Conservation (phyloP, 2,797 vertebrate genomes). For the Lutjanus campechanus region DNA sequence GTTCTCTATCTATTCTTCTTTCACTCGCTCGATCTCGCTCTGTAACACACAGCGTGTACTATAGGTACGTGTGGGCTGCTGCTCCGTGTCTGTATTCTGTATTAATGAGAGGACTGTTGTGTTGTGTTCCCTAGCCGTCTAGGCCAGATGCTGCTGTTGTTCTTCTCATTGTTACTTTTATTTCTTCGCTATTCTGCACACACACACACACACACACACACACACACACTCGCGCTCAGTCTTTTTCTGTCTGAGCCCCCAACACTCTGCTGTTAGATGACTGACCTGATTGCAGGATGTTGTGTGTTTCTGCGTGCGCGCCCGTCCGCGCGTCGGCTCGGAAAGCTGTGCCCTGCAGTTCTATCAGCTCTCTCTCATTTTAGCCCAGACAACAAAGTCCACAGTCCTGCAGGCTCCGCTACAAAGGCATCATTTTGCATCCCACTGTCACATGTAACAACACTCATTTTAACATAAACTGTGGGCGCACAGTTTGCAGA, state of each 20-base stretch:
- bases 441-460: constrained; percentile 22
- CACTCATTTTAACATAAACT: constrained; percentile 35
- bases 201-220: constrained; percentile 15
- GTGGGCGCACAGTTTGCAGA: constrained; percentile 40
- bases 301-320: constrained; percentile 44
- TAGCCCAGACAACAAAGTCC: constrained; percentile 55
- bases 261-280: constrained; percentile 64
- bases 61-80: constrained; percentile 71
- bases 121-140: constrained; percentile 75
- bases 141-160: constrained; percentile 77
- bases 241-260: constrained; percentile 58
- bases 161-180: constrained; percentile 75
- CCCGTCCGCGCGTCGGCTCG: constrained; percentile 34
- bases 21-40: constrained; percentile 61
- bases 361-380: constrained; percentile 48
- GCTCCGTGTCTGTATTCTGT: constrained; percentile 74
- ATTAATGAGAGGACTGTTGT: constrained; percentile 80
- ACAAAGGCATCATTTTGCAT: constrained; percentile 49
- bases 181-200: constrained; percentile 55
- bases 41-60: constrained; percentile 58
- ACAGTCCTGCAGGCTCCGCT: constrained; percentile 31
- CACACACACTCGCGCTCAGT: constrained; percentile 21
- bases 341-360: constrained; percentile 56
- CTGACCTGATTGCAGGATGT: constrained; percentile 78
- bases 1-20: constrained; percentile 76